Evolutionary conservation across 2,797 vertebrate genomes (phyloP).

Genomic region (Sebastes hubbsi): DNA sequence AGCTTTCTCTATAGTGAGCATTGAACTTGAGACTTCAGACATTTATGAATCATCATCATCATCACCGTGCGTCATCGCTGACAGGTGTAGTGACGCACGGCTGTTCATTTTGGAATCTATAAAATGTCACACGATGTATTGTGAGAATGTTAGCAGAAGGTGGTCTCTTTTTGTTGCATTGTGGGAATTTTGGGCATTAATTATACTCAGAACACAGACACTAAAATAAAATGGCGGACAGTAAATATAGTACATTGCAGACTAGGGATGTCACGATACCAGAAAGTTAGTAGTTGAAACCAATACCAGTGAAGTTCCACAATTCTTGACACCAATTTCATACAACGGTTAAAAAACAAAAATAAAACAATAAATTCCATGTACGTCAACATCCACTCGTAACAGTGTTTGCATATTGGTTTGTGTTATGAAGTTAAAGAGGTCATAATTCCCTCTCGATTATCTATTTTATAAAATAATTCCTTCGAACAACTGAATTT

Average conservation of each 20-base stretch:
- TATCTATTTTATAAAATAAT: too few relatives aligned
- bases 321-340: too few relatives aligned
- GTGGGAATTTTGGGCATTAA: neutral
- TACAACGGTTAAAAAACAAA: too few relatives aligned
- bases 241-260: neutral
- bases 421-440: too few relatives aligned
- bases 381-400: too few relatives aligned
- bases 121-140: neutral
- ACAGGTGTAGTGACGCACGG: neutral
- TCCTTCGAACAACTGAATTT: too few relatives aligned
- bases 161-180: neutral
- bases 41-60: neutral
- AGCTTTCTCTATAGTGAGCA: neutral
- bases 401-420: too few relatives aligned
- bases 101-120: neutral
- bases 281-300: too few relatives aligned
- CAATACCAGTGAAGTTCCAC: too few relatives aligned
- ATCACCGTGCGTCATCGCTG: neutral
- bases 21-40: neutral
- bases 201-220: neutral
- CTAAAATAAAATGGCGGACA: neutral
- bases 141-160: neutral
- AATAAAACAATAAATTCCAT: too few relatives aligned
- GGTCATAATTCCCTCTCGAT: too few relatives aligned
- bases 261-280: too few relatives aligned